Evolutionary conservation across 2,113 vertebrate species (phyloP).

Genomic region (Brachyhypopomus occidentalis): DNA sequence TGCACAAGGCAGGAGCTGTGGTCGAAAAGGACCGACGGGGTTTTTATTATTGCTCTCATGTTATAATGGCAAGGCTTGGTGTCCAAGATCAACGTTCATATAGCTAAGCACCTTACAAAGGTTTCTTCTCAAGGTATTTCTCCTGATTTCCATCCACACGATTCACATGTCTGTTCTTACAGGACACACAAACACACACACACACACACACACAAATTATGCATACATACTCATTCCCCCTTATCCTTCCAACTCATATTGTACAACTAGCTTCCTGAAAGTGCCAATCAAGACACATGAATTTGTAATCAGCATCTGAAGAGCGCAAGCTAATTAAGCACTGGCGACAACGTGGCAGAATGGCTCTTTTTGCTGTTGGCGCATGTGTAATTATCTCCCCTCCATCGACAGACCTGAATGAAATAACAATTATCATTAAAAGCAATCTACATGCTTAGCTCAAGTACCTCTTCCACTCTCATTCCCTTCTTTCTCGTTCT

Average conservation of each 20-base stretch:
- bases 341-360: slow-evolving; percentile 52
- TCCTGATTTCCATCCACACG: not conserved
- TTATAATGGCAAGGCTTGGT: not conserved
- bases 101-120: not conserved
- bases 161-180: not conserved
- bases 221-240: not conserved
- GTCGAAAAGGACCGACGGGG: not conserved
- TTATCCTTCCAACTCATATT: slow-evolving; percentile 12
- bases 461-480: slow-evolving; percentile 10
- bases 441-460: slow-evolving; percentile 39
- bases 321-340: slow-evolving; percentile 71
- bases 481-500: not conserved
- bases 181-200: not conserved
- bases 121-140: not conserved
- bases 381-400: slow-evolving; percentile 52
- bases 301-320: slow-evolving; percentile 73
- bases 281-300: slow-evolving; percentile 70
- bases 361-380: slow-evolving; percentile 43
- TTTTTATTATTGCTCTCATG: not conserved
- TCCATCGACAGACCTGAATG: slow-evolving; percentile 54
- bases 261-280: slow-evolving; percentile 55
- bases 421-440: slow-evolving; percentile 64
- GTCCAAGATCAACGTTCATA: not conserved
- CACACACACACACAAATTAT: slow-evolving; percentile 11
- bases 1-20: not conserved